These are phyloP conservation scores for Nycteola revayana DNA, from an alignment of 2,888 invertebrate species.

Conservation along the genomic window DNA sequence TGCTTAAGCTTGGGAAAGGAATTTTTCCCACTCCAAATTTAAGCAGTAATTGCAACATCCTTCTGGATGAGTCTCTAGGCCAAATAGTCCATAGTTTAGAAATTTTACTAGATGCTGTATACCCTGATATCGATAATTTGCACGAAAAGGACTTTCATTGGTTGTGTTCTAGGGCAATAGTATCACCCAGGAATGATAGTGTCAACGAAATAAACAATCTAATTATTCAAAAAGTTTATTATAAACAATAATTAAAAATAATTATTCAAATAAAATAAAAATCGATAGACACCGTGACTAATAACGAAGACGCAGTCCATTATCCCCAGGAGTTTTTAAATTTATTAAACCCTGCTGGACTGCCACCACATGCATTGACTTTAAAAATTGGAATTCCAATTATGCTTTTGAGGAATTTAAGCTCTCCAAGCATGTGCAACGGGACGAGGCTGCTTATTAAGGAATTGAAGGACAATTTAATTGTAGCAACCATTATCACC, in stretches of 20 bases:
- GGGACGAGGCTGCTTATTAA: constrained; percentile 28
- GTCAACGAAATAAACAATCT: constrained; percentile 31
- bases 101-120: constrained; percentile 21
- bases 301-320: constrained; percentile 31
- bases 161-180: constrained; percentile 30
- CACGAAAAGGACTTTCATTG: constrained; percentile 21
- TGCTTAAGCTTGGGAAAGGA: too few relatives aligned
- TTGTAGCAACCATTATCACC: constrained; percentile 29
- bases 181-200: constrained; percentile 28
- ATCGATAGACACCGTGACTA: constrained; percentile 30
- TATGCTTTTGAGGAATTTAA: constrained; percentile 25
- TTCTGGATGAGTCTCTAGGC: too few relatives aligned
- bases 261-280: too few relatives aligned
- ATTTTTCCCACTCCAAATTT: too few relatives aligned
- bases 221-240: constrained; percentile 22
- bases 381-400: constrained; percentile 25
- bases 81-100: too few relatives aligned
- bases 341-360: constrained; percentile 30
- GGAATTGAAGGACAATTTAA: constrained; percentile 28
- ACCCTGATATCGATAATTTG: constrained; percentile 8
- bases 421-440: constrained; percentile 24
- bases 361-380: constrained; percentile 24
- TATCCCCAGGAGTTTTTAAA: constrained; percentile 37
- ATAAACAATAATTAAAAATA: constrained; percentile 4
- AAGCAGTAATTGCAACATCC: too few relatives aligned